Evolutionary conservation across 1,140 invertebrate species (phyloP).

Genomic region (Lucilia cuprina): DNA sequence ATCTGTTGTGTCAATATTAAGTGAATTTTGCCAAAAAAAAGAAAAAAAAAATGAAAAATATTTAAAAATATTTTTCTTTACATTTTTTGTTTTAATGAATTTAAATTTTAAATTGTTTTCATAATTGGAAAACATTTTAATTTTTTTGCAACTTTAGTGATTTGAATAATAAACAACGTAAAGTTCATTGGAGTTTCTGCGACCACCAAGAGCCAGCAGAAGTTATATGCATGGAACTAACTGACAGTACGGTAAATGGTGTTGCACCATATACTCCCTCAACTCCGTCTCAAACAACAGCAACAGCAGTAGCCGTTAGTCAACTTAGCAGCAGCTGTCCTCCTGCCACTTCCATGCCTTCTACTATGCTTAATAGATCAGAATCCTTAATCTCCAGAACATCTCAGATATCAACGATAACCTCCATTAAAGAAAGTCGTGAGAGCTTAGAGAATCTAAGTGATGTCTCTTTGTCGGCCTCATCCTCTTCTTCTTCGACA

Average conservation of each 20-base stretch:
- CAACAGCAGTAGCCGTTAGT: not conserved
- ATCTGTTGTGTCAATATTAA: not conserved
- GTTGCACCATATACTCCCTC: not conserved
- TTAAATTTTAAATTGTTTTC: not conserved
- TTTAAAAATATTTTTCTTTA: not conserved
- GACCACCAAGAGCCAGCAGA: not conserved
- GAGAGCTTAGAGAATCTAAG: not conserved
- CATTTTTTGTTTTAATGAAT: slow-evolving; percentile 13
- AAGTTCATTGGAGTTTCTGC: slow-evolving; percentile 14
- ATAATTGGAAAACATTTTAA: slow-evolving; percentile 18
- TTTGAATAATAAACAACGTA: slow-evolving; percentile 16
- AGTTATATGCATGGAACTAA: slow-evolving; percentile 16
- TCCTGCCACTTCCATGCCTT: not conserved
- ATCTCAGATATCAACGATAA: not conserved
- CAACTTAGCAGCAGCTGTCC: not conserved
- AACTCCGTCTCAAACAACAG: not conserved
- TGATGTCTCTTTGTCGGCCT: not conserved
- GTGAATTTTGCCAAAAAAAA: not conserved
- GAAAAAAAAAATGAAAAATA: not conserved
- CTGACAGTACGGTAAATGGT: not conserved
- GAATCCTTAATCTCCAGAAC: not conserved
- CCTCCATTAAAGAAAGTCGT: not conserved
- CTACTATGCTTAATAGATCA: not conserved
- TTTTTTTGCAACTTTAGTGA: slow-evolving; percentile 6
- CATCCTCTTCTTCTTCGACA: not conserved